Percentiles rank a stretch among this genome's conserved stretches.
These are phyloP conservation scores for Urocolius indicus DNA, from an alignment of 2,113 vertebrate species.

Conservation along the genomic window DNA sequence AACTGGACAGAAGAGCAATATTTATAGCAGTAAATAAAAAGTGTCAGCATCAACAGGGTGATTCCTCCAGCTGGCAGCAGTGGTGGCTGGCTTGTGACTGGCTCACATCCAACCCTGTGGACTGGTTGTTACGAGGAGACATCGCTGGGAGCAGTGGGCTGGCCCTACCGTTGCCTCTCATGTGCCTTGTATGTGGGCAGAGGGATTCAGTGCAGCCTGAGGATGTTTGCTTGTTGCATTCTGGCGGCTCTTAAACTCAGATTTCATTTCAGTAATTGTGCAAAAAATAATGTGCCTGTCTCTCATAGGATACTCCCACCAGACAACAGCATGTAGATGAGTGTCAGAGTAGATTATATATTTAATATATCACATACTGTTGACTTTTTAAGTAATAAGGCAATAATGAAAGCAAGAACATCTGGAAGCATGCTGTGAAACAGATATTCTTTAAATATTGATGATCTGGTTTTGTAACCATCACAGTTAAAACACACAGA, in stretches of 20 bases:
- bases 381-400: constrained; percentile 51
- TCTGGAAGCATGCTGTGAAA: constrained; percentile 62
- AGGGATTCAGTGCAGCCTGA: background rate
- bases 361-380: constrained; percentile 51
- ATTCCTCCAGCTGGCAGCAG: background rate
- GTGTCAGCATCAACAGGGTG: background rate
- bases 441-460: background rate
- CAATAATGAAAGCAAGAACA: constrained; percentile 53
- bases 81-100: rapidly evolving
- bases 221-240: background rate
- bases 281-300: constrained; percentile 53
- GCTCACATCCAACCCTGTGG: background rate
- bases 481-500: background rate
- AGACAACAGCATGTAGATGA: constrained; percentile 16
- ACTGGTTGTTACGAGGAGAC: background rate
- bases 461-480: background rate
- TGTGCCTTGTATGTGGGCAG: background rate
- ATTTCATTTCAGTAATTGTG: constrained; percentile 46
- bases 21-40: background rate
- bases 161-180: background rate
- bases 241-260: background rate
- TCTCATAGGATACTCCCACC: constrained; percentile 30
- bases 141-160: rapidly evolving
- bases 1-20: background rate
- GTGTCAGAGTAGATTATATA: constrained; percentile 50